Evolutionary conservation across 2,113 vertebrate species (phyloP).

Genomic region (Sigmodon hispidus): DNA sequence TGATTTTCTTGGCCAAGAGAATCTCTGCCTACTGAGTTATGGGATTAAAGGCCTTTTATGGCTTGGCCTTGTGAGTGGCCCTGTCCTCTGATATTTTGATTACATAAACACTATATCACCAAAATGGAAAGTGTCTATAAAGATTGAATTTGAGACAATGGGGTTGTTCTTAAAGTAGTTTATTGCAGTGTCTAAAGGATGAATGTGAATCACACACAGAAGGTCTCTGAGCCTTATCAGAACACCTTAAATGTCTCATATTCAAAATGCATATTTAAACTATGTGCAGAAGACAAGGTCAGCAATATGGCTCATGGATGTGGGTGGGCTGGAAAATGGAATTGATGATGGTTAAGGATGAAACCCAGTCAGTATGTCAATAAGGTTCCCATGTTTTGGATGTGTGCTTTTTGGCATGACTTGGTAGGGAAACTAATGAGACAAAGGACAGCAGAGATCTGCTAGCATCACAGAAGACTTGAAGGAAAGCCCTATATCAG

Average conservation of each 20-base stretch:
- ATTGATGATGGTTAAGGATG: neutral
- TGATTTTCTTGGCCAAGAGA: conserved; percentile 28
- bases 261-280: neutral
- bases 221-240: neutral
- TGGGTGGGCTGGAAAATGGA: neutral
- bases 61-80: too few relatives aligned
- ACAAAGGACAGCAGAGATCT: neutral
- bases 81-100: too few relatives aligned
- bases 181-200: neutral
- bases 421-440: neutral
- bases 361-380: neutral
- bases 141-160: neutral
- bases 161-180: neutral
- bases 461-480: neutral
- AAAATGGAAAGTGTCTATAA: neutral
- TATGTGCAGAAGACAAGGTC: neutral
- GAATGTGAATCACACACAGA: neutral
- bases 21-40: too few relatives aligned
- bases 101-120: too few relatives aligned
- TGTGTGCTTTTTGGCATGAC: neutral
- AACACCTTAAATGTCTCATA: neutral
- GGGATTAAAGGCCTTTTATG: too few relatives aligned
- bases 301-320: neutral
- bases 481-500: neutral
- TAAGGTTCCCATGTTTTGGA: neutral